Conservation (phyloP, 2,113 vertebrate genomes). For the Crotalus tigris region DNA sequence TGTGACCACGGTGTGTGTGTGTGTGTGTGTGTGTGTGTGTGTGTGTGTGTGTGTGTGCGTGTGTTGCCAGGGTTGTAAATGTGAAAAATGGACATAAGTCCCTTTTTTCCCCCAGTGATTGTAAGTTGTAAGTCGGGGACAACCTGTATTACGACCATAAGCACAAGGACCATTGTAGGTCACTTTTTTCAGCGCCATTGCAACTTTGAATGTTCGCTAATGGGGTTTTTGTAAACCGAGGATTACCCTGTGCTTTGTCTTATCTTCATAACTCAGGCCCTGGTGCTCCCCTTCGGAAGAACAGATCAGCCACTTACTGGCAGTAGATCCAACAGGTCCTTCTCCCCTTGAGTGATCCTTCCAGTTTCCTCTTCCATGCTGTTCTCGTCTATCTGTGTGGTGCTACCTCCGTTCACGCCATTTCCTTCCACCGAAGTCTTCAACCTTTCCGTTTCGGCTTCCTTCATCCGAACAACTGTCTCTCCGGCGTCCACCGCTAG, state of each 20-base stretch:
- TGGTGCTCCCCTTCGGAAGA: background rate
- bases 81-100: too few relatives aligned
- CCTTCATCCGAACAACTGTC: conserved; percentile 75
- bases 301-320: conserved; percentile 77
- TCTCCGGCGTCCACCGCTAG: conserved; percentile 78
- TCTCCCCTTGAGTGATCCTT: conserved; percentile 59
- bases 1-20: too few relatives aligned
- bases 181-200: too few relatives aligned
- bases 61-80: too few relatives aligned
- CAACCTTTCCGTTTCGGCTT: conserved; percentile 65
- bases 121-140: too few relatives aligned
- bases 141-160: too few relatives aligned
- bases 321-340: conserved; percentile 85
- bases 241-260: background rate
- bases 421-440: conserved; percentile 60
- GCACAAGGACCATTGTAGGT: too few relatives aligned
- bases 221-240: too few relatives aligned
- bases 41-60: too few relatives aligned
- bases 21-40: too few relatives aligned
- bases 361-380: conserved; percentile 70
- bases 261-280: background rate
- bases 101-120: too few relatives aligned
- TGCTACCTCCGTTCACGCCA: conserved; percentile 32
- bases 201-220: too few relatives aligned
- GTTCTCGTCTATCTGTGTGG: conserved; percentile 60